A percentile compares a stretch with the other conserved stretches of the same genome.
phyloP scores from a whole-genome alignment of 2,888 invertebrate genomes.

The Andrena minutula region DNA sequence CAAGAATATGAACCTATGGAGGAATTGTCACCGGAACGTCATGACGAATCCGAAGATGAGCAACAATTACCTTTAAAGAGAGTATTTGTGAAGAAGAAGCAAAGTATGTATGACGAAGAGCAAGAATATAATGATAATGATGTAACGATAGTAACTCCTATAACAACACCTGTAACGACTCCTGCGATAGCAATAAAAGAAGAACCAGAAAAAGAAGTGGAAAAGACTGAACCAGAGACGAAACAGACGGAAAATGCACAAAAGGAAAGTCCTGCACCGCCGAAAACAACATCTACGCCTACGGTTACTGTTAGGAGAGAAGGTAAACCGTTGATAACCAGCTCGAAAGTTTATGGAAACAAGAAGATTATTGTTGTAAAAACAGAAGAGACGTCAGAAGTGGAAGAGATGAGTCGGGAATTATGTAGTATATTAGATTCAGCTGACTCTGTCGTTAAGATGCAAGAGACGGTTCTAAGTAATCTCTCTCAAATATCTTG shows the following conservation, averaged over 20 bases:
- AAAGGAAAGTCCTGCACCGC: slow-evolving; percentile 39
- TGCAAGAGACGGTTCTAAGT: slow-evolving; percentile 81
- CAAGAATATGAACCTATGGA: slow-evolving; percentile 81
- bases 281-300: slow-evolving; percentile 21
- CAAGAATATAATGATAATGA: slow-evolving; percentile 81
- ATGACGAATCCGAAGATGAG: slow-evolving; percentile 82
- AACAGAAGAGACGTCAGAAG: slow-evolving; percentile 74
- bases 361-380: slow-evolving; percentile 81
- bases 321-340: slow-evolving; percentile 67
- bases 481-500: slow-evolving; percentile 79
- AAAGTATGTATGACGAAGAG: slow-evolving; percentile 84
- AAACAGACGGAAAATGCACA: slow-evolving; percentile 46
- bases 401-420: slow-evolving; percentile 83
- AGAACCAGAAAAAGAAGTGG: slow-evolving; percentile 48
- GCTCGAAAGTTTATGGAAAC: slow-evolving; percentile 80
- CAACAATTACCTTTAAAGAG: slow-evolving; percentile 86
- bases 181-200: slow-evolving; percentile 36
- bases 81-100: slow-evolving; percentile 87
- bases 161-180: slow-evolving; percentile 2
- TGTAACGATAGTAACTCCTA: not conserved
- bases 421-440: slow-evolving; percentile 82
- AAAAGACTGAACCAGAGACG: slow-evolving; percentile 31
- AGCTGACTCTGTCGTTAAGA: slow-evolving; percentile 80
- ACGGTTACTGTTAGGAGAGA: slow-evolving; percentile 3
- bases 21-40: slow-evolving; percentile 82